Evolutionary conservation across 1,140 invertebrate species (phyloP).

Genomic region (Teleogryllus occipitalis): DNA sequence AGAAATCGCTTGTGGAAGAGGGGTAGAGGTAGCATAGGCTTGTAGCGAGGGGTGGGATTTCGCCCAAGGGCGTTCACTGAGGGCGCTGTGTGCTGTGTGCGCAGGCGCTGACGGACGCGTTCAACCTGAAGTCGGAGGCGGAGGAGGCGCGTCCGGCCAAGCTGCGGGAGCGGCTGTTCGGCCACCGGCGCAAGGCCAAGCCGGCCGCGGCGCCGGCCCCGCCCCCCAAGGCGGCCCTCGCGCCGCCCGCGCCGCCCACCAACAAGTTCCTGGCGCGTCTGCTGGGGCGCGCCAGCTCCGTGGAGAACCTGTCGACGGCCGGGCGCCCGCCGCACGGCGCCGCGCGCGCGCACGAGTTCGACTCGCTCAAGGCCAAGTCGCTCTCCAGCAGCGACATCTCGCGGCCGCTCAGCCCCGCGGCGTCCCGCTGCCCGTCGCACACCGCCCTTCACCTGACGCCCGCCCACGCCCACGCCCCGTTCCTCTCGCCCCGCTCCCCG

Average conservation of each 20-base stretch:
- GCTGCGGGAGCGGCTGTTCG: slow-evolving; percentile 32
- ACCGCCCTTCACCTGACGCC: background rate
- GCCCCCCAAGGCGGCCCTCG: slow-evolving; percentile 5
- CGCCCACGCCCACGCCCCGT: background rate
- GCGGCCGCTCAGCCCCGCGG: slow-evolving; percentile 14
- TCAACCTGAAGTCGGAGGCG: slow-evolving; percentile 30
- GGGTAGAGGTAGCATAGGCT: no score
- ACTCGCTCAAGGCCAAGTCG: slow-evolving; percentile 31
- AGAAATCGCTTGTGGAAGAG: no score
- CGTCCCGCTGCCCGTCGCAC: slow-evolving; percentile 11
- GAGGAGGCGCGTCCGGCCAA: slow-evolving; percentile 27
- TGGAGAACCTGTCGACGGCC: slow-evolving; percentile 33
- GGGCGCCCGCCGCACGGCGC: background rate
- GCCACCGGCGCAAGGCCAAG: slow-evolving; percentile 26
- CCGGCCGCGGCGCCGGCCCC: background rate
- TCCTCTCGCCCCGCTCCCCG: background rate
- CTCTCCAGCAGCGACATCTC: slow-evolving; percentile 34
- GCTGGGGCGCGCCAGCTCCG: slow-evolving; percentile 35
- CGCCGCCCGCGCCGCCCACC: slow-evolving; percentile 24
- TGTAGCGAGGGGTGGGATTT: no score
- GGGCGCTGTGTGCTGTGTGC: background rate
- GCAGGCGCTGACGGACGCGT: slow-evolving; percentile 37
- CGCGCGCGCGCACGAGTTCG: slow-evolving; percentile 23
- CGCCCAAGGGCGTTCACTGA: no score
- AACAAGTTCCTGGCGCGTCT: slow-evolving; percentile 39